Percentiles rank a stretch among this genome's conserved stretches.
Conservation (phyloP, 2,797 vertebrate species). For the Anguilla anguilla region DNA sequence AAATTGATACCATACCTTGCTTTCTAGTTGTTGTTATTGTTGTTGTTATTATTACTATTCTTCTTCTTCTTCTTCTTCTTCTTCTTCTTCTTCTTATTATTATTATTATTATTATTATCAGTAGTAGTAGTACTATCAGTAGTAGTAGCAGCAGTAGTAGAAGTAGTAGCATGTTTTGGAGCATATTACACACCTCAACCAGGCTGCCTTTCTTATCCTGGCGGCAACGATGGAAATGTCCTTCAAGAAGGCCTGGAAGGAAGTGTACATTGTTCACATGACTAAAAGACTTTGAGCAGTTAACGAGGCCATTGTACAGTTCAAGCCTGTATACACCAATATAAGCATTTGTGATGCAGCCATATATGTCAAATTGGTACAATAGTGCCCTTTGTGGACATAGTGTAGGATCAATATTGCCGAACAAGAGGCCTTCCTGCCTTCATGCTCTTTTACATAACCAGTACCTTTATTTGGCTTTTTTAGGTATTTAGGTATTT, state of each 20-base stretch:
- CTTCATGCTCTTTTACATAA: not conserved
- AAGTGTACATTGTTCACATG: not conserved
- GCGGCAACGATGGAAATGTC: not conserved
- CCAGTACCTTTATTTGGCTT: not conserved
- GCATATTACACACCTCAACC: not conserved
- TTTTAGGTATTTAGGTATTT: no score
- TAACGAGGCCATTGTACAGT: not conserved
- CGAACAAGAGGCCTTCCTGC: not conserved
- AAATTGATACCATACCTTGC: no score
- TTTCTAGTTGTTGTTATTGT: no score
- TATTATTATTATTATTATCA: no score
- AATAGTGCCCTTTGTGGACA: not conserved
- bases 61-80: no score
- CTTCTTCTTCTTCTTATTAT: no score
- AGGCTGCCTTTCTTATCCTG: not conserved
- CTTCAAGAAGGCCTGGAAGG: not conserved
- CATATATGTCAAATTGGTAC: not conserved
- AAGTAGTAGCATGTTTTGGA: not conserved
- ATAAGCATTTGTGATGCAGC: not conserved
- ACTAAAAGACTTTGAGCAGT: not conserved
- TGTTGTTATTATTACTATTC: no score
- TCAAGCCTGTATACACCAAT: not conserved
- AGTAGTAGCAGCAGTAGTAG: not conserved
- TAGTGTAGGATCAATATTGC: not conserved
- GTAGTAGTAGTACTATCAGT: no score